Conservation (phyloP, 1,140 invertebrate genomes). For the Aricia agestis region DNA sequence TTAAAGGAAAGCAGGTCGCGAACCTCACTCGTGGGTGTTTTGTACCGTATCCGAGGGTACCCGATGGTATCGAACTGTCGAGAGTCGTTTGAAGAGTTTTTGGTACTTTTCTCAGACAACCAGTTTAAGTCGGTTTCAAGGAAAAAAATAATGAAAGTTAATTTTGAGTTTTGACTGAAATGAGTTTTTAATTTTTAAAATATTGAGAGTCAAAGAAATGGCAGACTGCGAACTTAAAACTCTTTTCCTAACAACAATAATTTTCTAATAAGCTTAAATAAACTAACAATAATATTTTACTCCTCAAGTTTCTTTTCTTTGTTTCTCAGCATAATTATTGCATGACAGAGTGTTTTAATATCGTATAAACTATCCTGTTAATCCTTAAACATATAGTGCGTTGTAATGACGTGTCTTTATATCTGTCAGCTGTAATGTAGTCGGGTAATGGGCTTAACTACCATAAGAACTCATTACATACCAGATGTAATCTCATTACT, state of each 20-base stretch:
- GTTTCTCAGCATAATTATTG: background rate
- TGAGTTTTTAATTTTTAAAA: too few relatives aligned
- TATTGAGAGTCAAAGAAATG: too few relatives aligned
- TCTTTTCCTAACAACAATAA: too few relatives aligned
- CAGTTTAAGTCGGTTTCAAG: background rate
- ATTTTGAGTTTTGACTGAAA: too few relatives aligned
- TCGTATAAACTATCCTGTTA: background rate
- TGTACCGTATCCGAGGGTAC: background rate
- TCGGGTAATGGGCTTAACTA: background rate
- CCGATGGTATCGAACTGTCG: background rate
- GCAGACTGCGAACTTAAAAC: too few relatives aligned
- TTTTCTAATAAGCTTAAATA: too few relatives aligned
- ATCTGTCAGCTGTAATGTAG: background rate
- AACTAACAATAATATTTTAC: too few relatives aligned
- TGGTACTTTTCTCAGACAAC: background rate
- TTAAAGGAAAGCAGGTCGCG: background rate
- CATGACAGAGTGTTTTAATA: background rate
- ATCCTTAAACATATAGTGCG: background rate
- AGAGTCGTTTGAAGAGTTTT: background rate
- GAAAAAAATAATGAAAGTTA: too few relatives aligned
- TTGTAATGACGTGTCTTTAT: background rate
- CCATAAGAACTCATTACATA: conserved; percentile 3
- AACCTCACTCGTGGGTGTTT: background rate
- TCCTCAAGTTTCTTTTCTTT: background rate
- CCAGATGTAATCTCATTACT: conserved; percentile 3